Evolutionary conservation across 2,113 vertebrate species (phyloP).

Genomic region (Ochotona curzoniae): DNA sequence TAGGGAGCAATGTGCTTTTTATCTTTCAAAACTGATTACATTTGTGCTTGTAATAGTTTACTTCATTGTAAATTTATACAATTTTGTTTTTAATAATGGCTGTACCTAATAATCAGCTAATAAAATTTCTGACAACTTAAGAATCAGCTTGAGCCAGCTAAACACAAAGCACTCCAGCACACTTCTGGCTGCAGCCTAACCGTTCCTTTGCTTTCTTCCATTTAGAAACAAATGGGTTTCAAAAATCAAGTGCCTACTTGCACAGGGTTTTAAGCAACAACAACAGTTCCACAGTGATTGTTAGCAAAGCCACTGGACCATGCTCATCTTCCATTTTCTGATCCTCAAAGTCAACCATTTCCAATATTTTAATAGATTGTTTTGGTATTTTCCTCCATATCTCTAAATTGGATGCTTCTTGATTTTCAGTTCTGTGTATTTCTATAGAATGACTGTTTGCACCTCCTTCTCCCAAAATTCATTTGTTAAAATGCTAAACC

Average conservation of each 20-base stretch:
- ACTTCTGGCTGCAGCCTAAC: not conserved
- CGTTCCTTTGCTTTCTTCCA: constrained; percentile 19
- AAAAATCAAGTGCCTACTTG: constrained; percentile 17
- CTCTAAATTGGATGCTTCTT: not conserved
- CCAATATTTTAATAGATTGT: constrained; percentile 3
- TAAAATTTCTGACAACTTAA: constrained; percentile 46
- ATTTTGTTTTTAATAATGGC: constrained; percentile 37
- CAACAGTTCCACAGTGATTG: not conserved
- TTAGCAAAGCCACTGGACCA: not conserved
- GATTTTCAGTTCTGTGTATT: not conserved
- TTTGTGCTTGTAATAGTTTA: constrained; percentile 12
- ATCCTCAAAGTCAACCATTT: not conserved
- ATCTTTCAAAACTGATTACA: too few species aligned
- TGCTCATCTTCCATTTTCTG: not conserved
- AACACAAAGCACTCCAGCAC: not conserved
- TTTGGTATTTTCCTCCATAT: not conserved
- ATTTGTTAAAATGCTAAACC: not conserved
- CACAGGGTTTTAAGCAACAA: not conserved
- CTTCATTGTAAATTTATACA: constrained; percentile 17
- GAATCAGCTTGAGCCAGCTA: constrained; percentile 36
- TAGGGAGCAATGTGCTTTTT: too few species aligned
- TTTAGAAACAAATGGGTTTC: constrained; percentile 14
- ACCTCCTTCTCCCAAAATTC: not conserved
- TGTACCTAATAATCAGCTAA: constrained; percentile 24
- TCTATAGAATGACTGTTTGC: not conserved